Conservation (phyloP, 1,140 invertebrate genomes). For the Drosophila trapezifrons region DNA sequence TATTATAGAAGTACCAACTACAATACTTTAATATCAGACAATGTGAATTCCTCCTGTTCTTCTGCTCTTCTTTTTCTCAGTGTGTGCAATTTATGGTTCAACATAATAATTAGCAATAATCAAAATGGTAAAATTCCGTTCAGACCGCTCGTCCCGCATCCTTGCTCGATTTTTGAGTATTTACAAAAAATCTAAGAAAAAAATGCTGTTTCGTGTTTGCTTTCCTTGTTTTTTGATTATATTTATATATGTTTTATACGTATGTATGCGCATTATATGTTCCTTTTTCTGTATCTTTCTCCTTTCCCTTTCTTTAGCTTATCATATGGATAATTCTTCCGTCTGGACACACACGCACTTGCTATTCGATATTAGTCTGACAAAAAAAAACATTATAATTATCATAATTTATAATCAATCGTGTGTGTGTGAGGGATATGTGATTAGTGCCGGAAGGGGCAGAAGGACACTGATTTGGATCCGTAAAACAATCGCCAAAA, state of each 20-base stretch:
- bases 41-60: constrained; percentile 38
- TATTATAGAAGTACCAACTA: constrained; percentile 74
- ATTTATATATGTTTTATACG: constrained; percentile 37
- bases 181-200: constrained; percentile 80
- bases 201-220: constrained; percentile 46
- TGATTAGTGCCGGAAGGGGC: constrained; percentile 36
- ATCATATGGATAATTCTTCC: constrained; percentile 49
- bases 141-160: constrained; percentile 3
- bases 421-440: constrained; percentile 46
- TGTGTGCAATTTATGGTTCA: constrained; percentile 36
- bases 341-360: constrained; percentile 46
- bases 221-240: constrained; percentile 34
- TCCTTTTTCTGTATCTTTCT: constrained; percentile 2
- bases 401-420: constrained; percentile 24
- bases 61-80: constrained; percentile 1
- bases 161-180: constrained; percentile 66
- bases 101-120: constrained; percentile 70
- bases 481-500: constrained; percentile 8
- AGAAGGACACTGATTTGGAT: constrained; percentile 9
- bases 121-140: constrained; percentile 38
- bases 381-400: constrained; percentile 41
- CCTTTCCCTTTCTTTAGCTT: constrained; percentile 14
- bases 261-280: constrained; percentile 32
- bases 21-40: constrained; percentile 81
- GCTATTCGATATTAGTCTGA: constrained; percentile 48